phyloP scores from a whole-genome alignment of 2,113 vertebrate genomes.

The Gobius niger region DNA sequence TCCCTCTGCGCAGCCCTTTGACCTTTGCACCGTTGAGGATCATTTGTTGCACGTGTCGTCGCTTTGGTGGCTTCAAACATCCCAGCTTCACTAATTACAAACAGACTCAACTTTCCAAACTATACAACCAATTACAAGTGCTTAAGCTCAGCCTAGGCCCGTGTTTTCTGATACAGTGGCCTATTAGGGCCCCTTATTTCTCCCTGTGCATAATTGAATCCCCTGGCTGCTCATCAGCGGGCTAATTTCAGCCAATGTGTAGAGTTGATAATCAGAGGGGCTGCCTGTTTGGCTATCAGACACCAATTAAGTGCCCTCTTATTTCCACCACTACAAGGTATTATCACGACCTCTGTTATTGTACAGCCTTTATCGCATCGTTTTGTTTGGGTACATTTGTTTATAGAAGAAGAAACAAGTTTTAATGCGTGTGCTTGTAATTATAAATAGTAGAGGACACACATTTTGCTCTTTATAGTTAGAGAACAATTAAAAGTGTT shows the following conservation, averaged over 20 bases:
- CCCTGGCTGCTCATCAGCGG: conserved; percentile 79
- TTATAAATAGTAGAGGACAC: not conserved
- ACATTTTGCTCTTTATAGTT: not conserved
- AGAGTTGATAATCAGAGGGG: conserved; percentile 76
- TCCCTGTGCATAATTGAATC: conserved; percentile 79
- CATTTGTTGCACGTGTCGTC: conserved; percentile 44
- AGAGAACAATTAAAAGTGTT: not conserved
- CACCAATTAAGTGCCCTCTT: conserved; percentile 76
- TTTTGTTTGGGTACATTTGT: conserved; percentile 65
- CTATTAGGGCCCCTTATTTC: conserved; percentile 75
- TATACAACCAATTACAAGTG: conserved; percentile 75
- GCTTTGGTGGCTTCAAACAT: conserved; percentile 66
- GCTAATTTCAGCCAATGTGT: conserved; percentile 77
- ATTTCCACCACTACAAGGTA: conserved; percentile 73
- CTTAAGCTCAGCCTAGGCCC: conserved; percentile 64
- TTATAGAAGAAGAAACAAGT: conserved; percentile 39
- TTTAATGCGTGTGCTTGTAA: conserved; percentile 1
- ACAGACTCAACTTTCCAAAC: conserved; percentile 72
- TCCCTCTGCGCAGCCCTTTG: conserved; percentile 54
- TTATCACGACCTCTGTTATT: conserved; percentile 68
- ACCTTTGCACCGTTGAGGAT: conserved; percentile 43
- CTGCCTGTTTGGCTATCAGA: conserved; percentile 74
- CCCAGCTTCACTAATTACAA: conserved; percentile 67
- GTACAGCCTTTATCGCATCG: conserved; percentile 67
- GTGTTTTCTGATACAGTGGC: conserved; percentile 73